phyloP scores from a whole-genome alignment of 2,113 vertebrate genomes.

The Dolichallabes microphthalmus region DNA sequence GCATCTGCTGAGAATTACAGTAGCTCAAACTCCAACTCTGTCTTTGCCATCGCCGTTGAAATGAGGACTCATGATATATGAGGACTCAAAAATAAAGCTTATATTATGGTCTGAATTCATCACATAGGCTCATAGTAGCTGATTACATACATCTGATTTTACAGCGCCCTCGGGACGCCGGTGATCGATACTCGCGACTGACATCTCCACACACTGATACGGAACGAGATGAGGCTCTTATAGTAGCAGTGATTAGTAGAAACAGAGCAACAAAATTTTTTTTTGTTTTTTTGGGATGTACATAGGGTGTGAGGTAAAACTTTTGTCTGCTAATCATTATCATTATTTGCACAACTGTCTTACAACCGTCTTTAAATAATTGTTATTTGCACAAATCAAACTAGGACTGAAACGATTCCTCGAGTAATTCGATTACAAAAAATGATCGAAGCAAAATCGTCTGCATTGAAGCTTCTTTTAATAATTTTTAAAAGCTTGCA shows the following conservation, averaged over 20 bases:
- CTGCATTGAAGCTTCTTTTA: too few species aligned
- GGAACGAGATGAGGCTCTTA: background rate
- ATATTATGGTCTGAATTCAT: conserved; percentile 7
- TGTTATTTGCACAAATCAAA: too few species aligned
- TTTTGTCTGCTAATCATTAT: too few species aligned
- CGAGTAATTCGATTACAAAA: too few species aligned
- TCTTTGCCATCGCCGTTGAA: background rate
- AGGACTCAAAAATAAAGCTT: too few species aligned
- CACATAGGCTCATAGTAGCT: background rate
- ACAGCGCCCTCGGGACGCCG: conserved; percentile 29
- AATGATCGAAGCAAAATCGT: too few species aligned
- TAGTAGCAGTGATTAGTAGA: background rate
- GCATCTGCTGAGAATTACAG: conserved; percentile 58
- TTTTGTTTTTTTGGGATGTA: background rate
- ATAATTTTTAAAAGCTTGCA: too few species aligned
- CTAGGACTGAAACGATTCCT: too few species aligned
- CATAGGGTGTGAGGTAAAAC: background rate
- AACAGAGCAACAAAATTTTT: background rate
- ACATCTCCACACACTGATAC: conserved; percentile 44
- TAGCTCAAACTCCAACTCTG: background rate
- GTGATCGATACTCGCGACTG: conserved; percentile 54
- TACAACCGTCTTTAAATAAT: too few species aligned
- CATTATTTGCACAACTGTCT: too few species aligned
- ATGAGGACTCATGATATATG: background rate
- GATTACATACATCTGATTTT: conserved; percentile 23